Base-by-base conservation (phyloP, 2,888 invertebrate genomes). In the Parelbella ahira region DNA sequence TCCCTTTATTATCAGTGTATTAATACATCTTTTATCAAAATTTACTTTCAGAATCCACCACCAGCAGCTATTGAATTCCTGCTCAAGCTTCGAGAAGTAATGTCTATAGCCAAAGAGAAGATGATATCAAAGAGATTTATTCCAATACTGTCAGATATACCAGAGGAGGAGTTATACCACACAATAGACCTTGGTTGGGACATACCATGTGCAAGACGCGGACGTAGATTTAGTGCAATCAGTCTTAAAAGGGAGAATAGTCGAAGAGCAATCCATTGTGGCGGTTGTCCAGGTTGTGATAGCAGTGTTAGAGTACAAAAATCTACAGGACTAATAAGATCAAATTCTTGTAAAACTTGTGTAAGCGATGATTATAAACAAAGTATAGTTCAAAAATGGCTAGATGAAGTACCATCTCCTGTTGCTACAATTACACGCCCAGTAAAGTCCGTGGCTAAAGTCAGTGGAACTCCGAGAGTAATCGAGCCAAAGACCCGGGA, bases 51-150 rank as follows among this genome's bases (percentile, higher is more conserved):
- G 93, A 91, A 94, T 54, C 97, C 97, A 27, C 97, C 97, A 8
- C 95, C 96, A 36, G 95, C 96, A 41, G 97, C 97, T 7, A 83
- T 96, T 45, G 97, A 97, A 65, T 97, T 97, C 73, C 88, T 97
- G 29, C 89, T 91, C 2, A 96, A 96, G 88, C 94, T 97, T 51
- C 91, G 97, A 11, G 96, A 96, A 87, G 95, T 97, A 9, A 96
- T 97, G 70, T 89, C 93, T 7, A 92, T 96, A 29, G 96, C 97
- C 3, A 96, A 95, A 68, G 93, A 94, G 54, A 96, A 96, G 78
- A 95, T 96, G 93, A 89, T 91, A 3, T 88, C 92, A 0, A 96
- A 96, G 70, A 89, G 92, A 47, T 96, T 94, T 64, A 88, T 92
- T 37, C 96, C 96, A 0, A 92, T 91, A 39, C 79, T 96, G 5